Conservation (phyloP, 37 sponge, comb jelly and placozoan species). For the Amphimedon queenslandica region DNA sequence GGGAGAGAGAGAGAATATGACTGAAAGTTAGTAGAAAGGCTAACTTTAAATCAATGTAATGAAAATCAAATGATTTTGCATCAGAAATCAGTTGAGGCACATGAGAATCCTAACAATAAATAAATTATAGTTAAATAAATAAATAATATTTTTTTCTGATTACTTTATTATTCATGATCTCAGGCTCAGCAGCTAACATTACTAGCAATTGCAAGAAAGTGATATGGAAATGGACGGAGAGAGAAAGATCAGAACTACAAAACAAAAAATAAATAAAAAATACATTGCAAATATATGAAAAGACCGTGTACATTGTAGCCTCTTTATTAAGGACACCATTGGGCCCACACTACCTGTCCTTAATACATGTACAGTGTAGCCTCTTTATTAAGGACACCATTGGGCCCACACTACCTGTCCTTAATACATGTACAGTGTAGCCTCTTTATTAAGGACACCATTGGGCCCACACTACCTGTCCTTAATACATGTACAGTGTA, state of each 20-base stretch:
- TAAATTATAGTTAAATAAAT: neutral
- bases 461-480: too few relatives aligned
- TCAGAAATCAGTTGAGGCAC: slow-evolving; percentile 34
- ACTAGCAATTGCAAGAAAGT: slow-evolving; percentile 56
- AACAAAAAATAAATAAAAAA: too few relatives aligned
- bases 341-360: too few relatives aligned
- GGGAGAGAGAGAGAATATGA: neutral
- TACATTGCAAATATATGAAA: too few relatives aligned
- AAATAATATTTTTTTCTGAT: neutral
- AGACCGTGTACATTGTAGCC: too few relatives aligned
- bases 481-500: too few relatives aligned
- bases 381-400: too few relatives aligned
- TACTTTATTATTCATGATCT: slow-evolving; percentile 26
- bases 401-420: too few relatives aligned
- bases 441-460: too few relatives aligned
- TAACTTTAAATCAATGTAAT: slow-evolving; percentile 58
- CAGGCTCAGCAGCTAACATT: slow-evolving; percentile 62
- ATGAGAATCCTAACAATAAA: slow-evolving; percentile 22
- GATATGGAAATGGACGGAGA: slow-evolving; percentile 33
- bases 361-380: too few relatives aligned
- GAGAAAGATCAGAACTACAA: neutral
- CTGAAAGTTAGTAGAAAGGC: neutral
- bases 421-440: too few relatives aligned
- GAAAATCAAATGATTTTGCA: slow-evolving; percentile 38
- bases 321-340: too few relatives aligned